Percentiles rank a stretch among this genome's conserved stretches.
phyloP scores from a whole-genome alignment of 2,797 vertebrate species.

The Chloroceryle amazona region DNA sequence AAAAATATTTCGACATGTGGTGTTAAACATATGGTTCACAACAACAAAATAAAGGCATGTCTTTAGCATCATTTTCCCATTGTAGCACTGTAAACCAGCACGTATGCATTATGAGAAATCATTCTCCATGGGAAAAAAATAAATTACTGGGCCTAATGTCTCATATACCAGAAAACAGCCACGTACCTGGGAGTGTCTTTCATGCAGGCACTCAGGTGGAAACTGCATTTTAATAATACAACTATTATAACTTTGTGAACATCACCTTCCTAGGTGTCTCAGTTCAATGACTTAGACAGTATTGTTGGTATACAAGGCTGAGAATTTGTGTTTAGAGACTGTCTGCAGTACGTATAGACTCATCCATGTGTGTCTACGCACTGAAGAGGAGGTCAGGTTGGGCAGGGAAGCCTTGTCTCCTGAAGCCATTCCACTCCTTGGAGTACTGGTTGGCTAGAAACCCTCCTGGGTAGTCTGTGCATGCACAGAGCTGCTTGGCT shows the following conservation, averaged over 20 bases:
- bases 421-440: neutral
- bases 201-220: neutral
- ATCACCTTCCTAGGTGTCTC: neutral
- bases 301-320: neutral
- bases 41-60: neutral
- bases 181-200: neutral
- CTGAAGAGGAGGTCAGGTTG: neutral
- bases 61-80: neutral
- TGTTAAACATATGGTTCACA: neutral
- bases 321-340: neutral
- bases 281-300: neutral
- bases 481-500: neutral
- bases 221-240: neutral
- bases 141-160: neutral
- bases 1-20: neutral
- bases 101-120: neutral
- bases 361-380: rapidly evolving
- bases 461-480: neutral
- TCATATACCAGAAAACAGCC: neutral
- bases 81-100: neutral
- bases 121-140: neutral
- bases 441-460: neutral
- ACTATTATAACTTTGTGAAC: neutral
- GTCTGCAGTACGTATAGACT: rapidly evolving
- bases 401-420: neutral